phyloP scores from a whole-genome alignment of 2,888 invertebrate genomes.

The Melipona bicolor region DNA sequence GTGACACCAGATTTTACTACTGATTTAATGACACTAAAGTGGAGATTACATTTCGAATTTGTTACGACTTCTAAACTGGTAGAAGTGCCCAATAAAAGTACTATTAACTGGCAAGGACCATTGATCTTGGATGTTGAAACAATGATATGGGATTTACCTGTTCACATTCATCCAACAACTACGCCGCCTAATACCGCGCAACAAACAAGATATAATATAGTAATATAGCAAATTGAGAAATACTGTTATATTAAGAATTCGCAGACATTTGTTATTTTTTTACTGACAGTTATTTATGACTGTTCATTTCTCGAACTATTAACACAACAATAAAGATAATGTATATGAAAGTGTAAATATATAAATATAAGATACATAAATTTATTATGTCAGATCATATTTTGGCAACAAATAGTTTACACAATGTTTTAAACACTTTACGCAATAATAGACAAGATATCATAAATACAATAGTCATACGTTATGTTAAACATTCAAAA shows the following conservation, averaged over 20 bases:
- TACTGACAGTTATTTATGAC: neutral
- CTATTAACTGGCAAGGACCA: slow-evolving; percentile 92
- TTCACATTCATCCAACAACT: slow-evolving; percentile 96
- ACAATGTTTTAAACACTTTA: neutral
- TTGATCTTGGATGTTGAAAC: slow-evolving; percentile 96
- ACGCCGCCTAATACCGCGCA: slow-evolving; percentile 81
- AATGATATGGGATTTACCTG: slow-evolving; percentile 99
- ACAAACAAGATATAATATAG: slow-evolving; percentile 79
- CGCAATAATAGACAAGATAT: neutral
- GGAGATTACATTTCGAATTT: slow-evolving; percentile 99
- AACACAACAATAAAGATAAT: neutral
- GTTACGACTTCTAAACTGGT: slow-evolving; percentile 92
- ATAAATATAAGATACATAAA: neutral
- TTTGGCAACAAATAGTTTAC: neutral
- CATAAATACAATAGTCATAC: neutral
- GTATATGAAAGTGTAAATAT: slow-evolving; percentile 8
- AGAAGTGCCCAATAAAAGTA: slow-evolving; percentile 86
- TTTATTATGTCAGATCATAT: neutral
- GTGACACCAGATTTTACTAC: slow-evolving; percentile 98
- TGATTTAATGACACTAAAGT: slow-evolving; percentile 94
- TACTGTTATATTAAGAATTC: neutral
- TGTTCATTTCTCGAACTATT: neutral
- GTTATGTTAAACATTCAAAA: neutral
- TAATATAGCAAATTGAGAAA: slow-evolving; percentile 71
- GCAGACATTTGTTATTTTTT: neutral